Base-by-base conservation (phyloP, 1,140 invertebrate species). In the Holcopasites calliopsidis region DNA sequence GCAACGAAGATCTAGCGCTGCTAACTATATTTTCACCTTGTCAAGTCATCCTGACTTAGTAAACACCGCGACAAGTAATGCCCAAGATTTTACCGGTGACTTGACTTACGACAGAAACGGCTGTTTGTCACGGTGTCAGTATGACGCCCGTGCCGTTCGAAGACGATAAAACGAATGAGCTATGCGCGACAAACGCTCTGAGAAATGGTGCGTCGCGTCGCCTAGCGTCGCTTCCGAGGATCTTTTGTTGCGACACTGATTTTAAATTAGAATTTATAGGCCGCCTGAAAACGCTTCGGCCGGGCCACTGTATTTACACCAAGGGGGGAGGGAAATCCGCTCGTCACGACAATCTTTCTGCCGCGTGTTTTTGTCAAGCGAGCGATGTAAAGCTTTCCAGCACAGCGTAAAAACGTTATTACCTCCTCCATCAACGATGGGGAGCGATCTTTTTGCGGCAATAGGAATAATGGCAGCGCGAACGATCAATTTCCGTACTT, bases 181-280 rank as follows among this genome's bases (percentile, higher is more conserved):
- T 85, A 82, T 76, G 82, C 79, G 44, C n/a, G 76, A 79, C 64
- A 60, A 76, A 74, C 83, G 76, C 79, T 76, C 64, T 82, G 83
- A 85, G 83, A 82, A 85, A 85, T 79, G 79, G 72, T 64, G 58
- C 68, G 72, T 16, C 44, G 5, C 16, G 3, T 47, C 44, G 4
- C 44, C 44, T 11, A 5, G 44, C 44, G 16, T n/a, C 74, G 76
- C 65, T 76, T 31, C 70, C 55, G 79, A 84, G 69, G 82, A 81
- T 64, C 83, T 84, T 82, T 81, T 76, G 82, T 84, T 84, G 82
- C 79, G 83, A 79, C 68, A 84, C 79, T 79, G 83, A 83, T 82
- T 80, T 84, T 85, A 85, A 85, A 85, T 84, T 82, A 85, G 79
- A 84, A 84, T 84, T 85, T 85, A 85, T 85, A 72, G 58, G 64